Conservation (phyloP, 2,888 invertebrate genomes). For the Chironomus riparius region DNA sequence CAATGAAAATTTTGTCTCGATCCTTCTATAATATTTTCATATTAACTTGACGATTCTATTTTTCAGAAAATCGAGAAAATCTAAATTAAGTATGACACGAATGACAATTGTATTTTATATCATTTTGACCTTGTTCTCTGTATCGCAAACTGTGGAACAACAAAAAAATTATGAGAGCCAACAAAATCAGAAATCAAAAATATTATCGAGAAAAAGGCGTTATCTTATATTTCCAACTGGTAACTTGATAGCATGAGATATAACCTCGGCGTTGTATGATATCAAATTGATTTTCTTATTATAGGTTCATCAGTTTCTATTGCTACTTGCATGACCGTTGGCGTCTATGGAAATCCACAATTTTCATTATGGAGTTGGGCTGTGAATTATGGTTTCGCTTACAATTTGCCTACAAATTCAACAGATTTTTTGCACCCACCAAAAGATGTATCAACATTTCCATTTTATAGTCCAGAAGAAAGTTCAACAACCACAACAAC, state of each 20-base stretch:
- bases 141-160: background rate
- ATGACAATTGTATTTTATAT: background rate
- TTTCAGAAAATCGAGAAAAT: too few relatives aligned
- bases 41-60: background rate
- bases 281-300: background rate
- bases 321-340: slow-evolving; percentile 54
- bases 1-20: too few relatives aligned
- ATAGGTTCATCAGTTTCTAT: slow-evolving; percentile 37
- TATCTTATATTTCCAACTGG: slow-evolving; percentile 21
- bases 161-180: background rate
- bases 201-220: slow-evolving; percentile 16
- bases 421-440: slow-evolving; percentile 34
- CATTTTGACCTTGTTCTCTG: background rate
- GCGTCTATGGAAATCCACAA: slow-evolving; percentile 49
- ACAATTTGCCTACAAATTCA: slow-evolving; percentile 44
- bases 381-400: slow-evolving; percentile 62
- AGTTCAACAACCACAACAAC: background rate
- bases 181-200: background rate
- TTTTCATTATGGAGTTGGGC: slow-evolving; percentile 53
- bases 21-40: too few relatives aligned
- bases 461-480: background rate
- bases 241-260: background rate
- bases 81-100: background rate
- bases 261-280: too few relatives aligned
- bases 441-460: background rate